Evolutionary conservation across 2,797 vertebrate species (phyloP).

Genomic region (Neosilurus mollespiculum): DNA sequence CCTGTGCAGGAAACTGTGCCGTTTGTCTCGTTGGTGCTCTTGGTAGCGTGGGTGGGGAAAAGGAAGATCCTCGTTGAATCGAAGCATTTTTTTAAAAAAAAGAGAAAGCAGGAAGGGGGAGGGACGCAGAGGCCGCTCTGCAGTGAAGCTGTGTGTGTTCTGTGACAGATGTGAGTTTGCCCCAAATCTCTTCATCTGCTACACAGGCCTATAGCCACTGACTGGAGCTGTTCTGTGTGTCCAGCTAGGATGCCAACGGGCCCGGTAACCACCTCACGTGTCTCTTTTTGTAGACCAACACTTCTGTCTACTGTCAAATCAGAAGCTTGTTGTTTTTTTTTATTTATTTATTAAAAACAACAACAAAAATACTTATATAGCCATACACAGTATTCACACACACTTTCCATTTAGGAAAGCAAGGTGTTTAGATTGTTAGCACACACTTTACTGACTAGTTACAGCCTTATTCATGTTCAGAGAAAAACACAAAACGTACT

Average conservation of each 20-base stretch:
- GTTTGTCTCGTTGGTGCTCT: conserved; percentile 62
- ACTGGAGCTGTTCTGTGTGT: conserved; percentile 86
- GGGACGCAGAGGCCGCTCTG: conserved; percentile 58
- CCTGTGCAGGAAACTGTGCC: conserved; percentile 60
- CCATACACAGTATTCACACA: not conserved
- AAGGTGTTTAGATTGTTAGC: conserved; percentile 11
- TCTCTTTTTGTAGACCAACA: conserved; percentile 80
- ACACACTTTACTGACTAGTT: not conserved
- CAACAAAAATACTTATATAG: not conserved
- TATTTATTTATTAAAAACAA: conserved; percentile 12
- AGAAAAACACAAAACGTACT: not conserved
- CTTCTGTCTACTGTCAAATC: conserved; percentile 66
- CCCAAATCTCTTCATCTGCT: conserved; percentile 87
- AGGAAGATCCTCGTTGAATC: conserved; percentile 43
- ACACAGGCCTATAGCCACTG: conserved; percentile 88
- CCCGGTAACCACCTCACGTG: conserved; percentile 87
- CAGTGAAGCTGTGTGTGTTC: conserved; percentile 74
- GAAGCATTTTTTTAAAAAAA: conserved; percentile 16
- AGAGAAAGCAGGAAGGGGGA: conserved; percentile 37
- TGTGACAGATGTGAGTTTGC: conserved; percentile 85
- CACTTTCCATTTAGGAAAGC: not conserved
- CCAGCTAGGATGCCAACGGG: conserved; percentile 81
- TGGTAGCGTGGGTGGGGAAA: conserved; percentile 28
- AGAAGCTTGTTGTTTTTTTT: conserved; percentile 46
- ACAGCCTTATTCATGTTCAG: not conserved